phyloP scores from a whole-genome alignment of 2,797 vertebrate species.

The Cryptoprocta ferox region DNA sequence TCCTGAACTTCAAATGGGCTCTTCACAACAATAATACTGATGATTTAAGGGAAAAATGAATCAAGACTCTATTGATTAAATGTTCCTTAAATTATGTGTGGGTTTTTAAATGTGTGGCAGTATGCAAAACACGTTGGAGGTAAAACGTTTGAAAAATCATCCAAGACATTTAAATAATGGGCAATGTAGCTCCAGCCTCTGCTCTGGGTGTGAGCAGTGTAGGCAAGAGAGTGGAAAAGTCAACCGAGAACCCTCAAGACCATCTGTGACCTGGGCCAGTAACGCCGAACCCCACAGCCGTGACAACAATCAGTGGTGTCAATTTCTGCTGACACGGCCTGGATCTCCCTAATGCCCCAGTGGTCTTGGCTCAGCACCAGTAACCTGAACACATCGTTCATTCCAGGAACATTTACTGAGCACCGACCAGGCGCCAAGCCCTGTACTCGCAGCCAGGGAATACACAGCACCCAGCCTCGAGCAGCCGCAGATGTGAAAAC shows the following conservation, averaged over 20 bases:
- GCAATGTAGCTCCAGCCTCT: background rate
- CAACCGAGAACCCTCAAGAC: background rate
- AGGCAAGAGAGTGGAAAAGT: background rate
- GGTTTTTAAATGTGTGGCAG: slow-evolving; percentile 71
- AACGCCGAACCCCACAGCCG: background rate
- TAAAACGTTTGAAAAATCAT: slow-evolving; percentile 71
- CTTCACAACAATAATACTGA: slow-evolving; percentile 83
- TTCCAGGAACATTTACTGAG: background rate
- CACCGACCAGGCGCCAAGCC: too few relatives aligned
- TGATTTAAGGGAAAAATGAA: slow-evolving; percentile 84
- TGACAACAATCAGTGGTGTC: accelerated
- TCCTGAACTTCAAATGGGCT: slow-evolving; percentile 81
- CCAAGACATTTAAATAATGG: slow-evolving; percentile 62
- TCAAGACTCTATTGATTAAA: slow-evolving; percentile 84
- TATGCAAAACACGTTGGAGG: slow-evolving; percentile 77
- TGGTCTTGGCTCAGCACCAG: background rate
- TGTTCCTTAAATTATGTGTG: slow-evolving; percentile 81
- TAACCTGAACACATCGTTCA: background rate
- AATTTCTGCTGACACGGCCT: background rate
- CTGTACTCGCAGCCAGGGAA: background rate
- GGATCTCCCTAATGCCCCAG: accelerated
- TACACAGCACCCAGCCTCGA: accelerated
- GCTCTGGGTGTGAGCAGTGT: background rate
- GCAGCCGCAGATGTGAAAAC: background rate
- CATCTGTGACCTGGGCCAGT: background rate